These are phyloP conservation scores for Actenoides lindsayi DNA, from an alignment of 2,113 vertebrate genomes.

Conservation along the genomic window DNA sequence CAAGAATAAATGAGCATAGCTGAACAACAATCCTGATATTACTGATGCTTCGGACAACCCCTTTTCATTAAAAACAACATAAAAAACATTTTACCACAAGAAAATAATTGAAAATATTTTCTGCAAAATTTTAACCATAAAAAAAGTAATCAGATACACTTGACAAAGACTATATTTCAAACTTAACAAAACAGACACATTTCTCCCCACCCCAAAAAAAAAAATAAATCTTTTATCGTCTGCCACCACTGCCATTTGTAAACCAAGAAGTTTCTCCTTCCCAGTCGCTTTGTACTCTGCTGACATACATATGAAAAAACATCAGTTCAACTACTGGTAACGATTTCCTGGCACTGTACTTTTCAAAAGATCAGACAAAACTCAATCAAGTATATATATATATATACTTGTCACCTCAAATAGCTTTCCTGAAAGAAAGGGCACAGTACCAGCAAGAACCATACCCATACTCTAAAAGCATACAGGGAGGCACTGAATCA, in stretches of 20 bases:
- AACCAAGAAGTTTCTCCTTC: background rate
- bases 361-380: background rate
- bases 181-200: background rate
- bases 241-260: background rate
- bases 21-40: background rate
- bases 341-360: background rate
- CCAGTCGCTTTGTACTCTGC: background rate
- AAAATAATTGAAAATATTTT: background rate
- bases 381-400: too few relatives aligned
- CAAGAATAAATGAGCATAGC: background rate
- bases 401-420: background rate
- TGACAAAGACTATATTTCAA: background rate
- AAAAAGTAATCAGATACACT: background rate
- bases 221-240: background rate
- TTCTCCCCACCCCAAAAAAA: accelerated
- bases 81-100: background rate
- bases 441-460: background rate
- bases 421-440: background rate
- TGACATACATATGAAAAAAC: background rate
- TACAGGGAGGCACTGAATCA: background rate
- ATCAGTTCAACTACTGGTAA: background rate
- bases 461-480: background rate
- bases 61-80: background rate
- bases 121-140: background rate
- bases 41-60: background rate